Percentiles rank a stretch among this genome's conserved stretches.
These are phyloP conservation scores for Pterocles orientalis DNA, from an alignment of 2,113 vertebrate genomes.

Conservation along the genomic window DNA sequence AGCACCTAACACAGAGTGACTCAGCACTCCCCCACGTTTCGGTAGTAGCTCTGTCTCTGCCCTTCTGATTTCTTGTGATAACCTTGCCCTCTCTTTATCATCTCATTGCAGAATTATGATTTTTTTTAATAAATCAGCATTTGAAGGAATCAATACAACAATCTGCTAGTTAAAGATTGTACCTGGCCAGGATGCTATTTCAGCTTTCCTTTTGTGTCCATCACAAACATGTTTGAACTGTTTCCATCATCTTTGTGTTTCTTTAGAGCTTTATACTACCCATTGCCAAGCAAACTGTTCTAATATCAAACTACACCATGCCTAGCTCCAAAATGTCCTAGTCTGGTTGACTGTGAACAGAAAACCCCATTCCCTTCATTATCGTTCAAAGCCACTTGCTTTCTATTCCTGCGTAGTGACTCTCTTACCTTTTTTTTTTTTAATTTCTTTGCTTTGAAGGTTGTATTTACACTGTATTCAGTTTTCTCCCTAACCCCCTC, in stretches of 20 bases:
- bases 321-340: neutral
- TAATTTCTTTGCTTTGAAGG: neutral
- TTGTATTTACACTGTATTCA: neutral
- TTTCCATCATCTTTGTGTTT: neutral
- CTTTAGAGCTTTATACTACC: neutral
- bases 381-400: neutral
- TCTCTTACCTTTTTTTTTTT: too few relatives aligned
- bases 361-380: neutral
- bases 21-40: conserved; percentile 32
- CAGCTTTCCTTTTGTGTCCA: neutral
- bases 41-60: neutral
- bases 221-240: neutral
- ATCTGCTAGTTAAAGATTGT: neutral
- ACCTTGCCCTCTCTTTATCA: neutral
- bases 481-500: neutral
- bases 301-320: neutral
- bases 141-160: neutral
- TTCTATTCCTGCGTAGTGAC: neutral
- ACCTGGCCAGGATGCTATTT: neutral
- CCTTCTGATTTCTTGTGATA: neutral
- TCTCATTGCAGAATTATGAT: neutral
- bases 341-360: neutral
- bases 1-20: conserved; percentile 30
- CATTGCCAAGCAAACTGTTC: neutral
- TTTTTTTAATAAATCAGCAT: neutral